These are phyloP conservation scores for Leuciscus idus DNA, from an alignment of 2,113 vertebrate species.

Conservation along the genomic window DNA sequence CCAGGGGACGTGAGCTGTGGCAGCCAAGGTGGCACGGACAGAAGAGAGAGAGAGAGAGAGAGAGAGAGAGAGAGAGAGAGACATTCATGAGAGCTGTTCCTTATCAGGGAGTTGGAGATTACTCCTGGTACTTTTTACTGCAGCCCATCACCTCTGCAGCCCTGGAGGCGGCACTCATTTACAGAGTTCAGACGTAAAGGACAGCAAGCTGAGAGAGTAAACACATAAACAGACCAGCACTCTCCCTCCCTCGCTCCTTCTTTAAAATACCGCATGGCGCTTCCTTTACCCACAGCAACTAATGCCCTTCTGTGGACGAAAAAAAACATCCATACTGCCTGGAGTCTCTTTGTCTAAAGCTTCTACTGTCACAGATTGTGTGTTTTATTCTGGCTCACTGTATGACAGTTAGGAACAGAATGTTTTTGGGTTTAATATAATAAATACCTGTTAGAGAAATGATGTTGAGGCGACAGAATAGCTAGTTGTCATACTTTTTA, in stretches of 20 bases:
- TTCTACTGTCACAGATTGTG: neutral
- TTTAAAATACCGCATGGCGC: neutral
- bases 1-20: conserved; percentile 1
- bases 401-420: conserved; percentile 26
- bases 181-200: conserved; percentile 52
- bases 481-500: neutral
- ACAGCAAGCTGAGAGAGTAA: conserved; percentile 33
- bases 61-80: conserved; percentile 36
- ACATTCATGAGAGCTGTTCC: conserved; percentile 53
- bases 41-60: neutral
- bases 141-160: conserved; percentile 58
- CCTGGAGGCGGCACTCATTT: conserved; percentile 65
- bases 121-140: conserved; percentile 59
- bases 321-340: neutral
- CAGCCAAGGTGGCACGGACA: conserved; percentile 1
- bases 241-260: conserved; percentile 19
- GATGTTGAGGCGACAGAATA: neutral
- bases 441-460: neutral
- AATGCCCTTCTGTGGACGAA: conserved; percentile 6
- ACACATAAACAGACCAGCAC: conserved; percentile 25
- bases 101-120: conserved; percentile 62
- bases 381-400: neutral
- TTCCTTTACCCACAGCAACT: conserved; percentile 36
- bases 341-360: conserved; percentile 16
- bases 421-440: neutral